Base-by-base conservation (phyloP, 2,888 invertebrate species). In the Tenthredo notha region DNA sequence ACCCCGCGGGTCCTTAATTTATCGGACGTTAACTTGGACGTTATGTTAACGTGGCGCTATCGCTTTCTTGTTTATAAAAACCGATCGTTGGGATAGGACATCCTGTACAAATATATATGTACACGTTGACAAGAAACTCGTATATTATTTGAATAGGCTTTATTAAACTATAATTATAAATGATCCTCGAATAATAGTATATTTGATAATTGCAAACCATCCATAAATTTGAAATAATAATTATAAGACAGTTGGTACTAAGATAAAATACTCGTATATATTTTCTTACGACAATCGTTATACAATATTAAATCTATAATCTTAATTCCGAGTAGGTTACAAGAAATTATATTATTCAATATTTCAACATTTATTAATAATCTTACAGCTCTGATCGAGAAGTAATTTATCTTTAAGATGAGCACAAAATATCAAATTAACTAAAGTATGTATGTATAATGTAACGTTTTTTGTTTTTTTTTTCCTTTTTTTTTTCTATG, bases 251-350 rank as follows among this genome's bases (percentile, higher is more conserved):
- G n/a, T 54, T 77, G 77, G 54, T 77, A 77, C 80, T 80, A 80
- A 80, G 80, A 61, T 80, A 80, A 80, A 80, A 80, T 80, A 80
- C 80, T 80, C 80, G 80, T 80, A 80, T 80, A 61, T 80, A 80
- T 80, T 80, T 80, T 80, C 80, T 80, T 80, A 80, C 80, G 80
- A 80, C 80, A 80, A 77, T 80, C 80, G 80, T 80, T 61, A 80
- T 80, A 80, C 80, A 80, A 50, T 80, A 80, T 77, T 77, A 54
- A 77, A 77, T 40, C 67, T 67, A 33, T 77, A 61, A 80, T 80
- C 37, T 61, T 80, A 61, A 58, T 80, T 61, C 43, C 80, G 61
- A 80, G 37, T 37, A 37, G 40, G 50, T 80, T 80, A 80, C 80
- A 80, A 61, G 80, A 80, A 80, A 80, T 80, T 37, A 61, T 77